A percentile compares a stretch with the other conserved stretches of the same genome.
phyloP scores from a whole-genome alignment of 2,113 vertebrate genomes.

The Myiozetetes cayanensis region DNA sequence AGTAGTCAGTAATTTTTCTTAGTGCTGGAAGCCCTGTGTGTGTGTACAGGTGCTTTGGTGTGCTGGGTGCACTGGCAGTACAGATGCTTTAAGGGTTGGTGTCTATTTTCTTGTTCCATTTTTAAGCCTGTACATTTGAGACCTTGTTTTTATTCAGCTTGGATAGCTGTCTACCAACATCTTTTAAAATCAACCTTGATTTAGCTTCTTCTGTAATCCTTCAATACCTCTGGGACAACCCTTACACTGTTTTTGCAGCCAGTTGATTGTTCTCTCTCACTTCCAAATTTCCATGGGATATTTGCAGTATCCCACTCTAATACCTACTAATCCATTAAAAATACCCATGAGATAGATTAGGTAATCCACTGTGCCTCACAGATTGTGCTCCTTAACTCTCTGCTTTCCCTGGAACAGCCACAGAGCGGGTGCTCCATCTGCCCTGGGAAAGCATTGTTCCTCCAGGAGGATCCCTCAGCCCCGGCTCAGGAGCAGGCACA shows the following conservation, averaged over 20 bases:
- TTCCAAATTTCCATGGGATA: conserved; percentile 57
- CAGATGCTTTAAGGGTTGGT: not conserved
- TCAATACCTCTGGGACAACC: conserved; percentile 29
- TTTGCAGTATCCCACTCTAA: conserved; percentile 45
- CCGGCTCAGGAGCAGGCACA: not conserved
- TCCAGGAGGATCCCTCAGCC: not conserved
- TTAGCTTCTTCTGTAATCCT: conserved; percentile 39
- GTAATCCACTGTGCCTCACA: conserved; percentile 32
- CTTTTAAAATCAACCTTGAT: conserved; percentile 51
- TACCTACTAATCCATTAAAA: conserved; percentile 58
- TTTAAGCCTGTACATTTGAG: conserved; percentile 5
- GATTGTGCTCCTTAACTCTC: not conserved
- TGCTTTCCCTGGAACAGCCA: not conserved
- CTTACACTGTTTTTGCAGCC: conserved; percentile 33
- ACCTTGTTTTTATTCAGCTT: conserved; percentile 42
- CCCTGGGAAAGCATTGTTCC: not conserved
- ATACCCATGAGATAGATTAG: conserved; percentile 31
- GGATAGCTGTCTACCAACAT: conserved; percentile 33
- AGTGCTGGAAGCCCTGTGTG: not conserved
- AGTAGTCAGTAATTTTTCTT: not conserved
- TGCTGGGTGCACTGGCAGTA: not conserved
- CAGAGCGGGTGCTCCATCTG: not conserved
- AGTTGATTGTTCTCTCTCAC: conserved; percentile 46
- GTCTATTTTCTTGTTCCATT: not conserved
- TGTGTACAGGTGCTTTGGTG: not conserved